These are phyloP conservation scores for Heliothis virescens DNA, from an alignment of 1,140 invertebrate genomes.

Conservation along the genomic window DNA sequence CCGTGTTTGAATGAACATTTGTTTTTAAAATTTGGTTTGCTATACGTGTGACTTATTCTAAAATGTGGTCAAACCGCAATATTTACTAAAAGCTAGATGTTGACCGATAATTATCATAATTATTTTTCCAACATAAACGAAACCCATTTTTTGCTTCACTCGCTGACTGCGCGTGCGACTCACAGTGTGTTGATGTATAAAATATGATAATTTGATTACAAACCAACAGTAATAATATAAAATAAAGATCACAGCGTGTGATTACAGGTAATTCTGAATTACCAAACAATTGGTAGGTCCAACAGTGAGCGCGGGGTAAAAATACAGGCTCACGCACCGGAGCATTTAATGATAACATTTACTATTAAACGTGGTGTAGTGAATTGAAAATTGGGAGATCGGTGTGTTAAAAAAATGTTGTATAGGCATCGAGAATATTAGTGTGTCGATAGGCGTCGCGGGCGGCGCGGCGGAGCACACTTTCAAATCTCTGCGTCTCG, in stretches of 20 bases:
- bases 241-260: slow-evolving; percentile 64
- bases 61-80: not conserved
- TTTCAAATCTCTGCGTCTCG: slow-evolving; percentile 80
- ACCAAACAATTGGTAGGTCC: slow-evolving; percentile 63
- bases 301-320: slow-evolving; percentile 10
- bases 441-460: slow-evolving; percentile 69
- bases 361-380: slow-evolving; percentile 9
- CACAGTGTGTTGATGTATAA: slow-evolving; percentile 59
- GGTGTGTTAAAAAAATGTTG: slow-evolving; percentile 2
- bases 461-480: slow-evolving; percentile 68
- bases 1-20: not conserved
- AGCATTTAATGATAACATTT: slow-evolving; percentile 22
- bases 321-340: slow-evolving; percentile 18
- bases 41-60: not conserved
- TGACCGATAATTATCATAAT: slow-evolving; percentile 45
- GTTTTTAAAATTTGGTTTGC: too few species aligned
- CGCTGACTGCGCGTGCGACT: slow-evolving; percentile 39
- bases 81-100: slow-evolving; percentile 19
- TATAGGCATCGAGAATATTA: slow-evolving; percentile 58
- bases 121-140: slow-evolving; percentile 34
- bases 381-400: slow-evolving; percentile 27
- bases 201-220: slow-evolving; percentile 77
- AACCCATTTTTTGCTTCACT: slow-evolving; percentile 39
- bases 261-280: slow-evolving; percentile 76
- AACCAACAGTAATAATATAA: slow-evolving; percentile 64